phyloP scores from a whole-genome alignment of 1,140 invertebrate genomes.

The Dufourea novaeangliae region DNA sequence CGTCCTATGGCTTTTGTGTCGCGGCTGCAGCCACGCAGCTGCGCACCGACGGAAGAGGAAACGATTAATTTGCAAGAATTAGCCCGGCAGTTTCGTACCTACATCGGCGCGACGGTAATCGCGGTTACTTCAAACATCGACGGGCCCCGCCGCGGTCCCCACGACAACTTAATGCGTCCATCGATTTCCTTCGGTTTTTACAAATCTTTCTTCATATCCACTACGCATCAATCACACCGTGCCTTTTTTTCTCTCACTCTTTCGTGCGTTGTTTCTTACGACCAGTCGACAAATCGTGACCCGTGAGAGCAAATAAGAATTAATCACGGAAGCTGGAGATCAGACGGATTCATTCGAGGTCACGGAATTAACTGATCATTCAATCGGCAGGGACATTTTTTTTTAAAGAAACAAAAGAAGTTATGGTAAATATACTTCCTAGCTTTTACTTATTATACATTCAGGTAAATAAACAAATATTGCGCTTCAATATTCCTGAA shows the following conservation, averaged over 20 bases:
- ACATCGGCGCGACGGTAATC: conserved; percentile 37
- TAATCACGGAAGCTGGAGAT: no score
- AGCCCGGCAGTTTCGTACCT: conserved; percentile 37
- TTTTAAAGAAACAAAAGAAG: no score
- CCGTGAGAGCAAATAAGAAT: no score
- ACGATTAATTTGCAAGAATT: conserved; percentile 58
- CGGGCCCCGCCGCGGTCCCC: no score
- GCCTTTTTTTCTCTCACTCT: not conserved
- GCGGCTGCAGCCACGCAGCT: conserved; percentile 14
- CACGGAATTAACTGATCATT: no score
- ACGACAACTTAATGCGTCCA: not conserved
- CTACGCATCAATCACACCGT: not conserved
- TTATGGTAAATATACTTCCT: no score
- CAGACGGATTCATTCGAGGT: no score
- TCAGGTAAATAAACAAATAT: no score
- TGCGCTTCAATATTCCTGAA: no score
- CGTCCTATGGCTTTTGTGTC: conserved; percentile 46
- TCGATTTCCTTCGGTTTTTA: conserved; percentile 13
- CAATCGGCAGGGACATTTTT: no score
- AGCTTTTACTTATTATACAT: no score
- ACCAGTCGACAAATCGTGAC: no score
- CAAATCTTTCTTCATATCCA: not conserved
- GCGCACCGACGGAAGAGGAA: conserved; percentile 54
- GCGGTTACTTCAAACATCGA: conserved; percentile 18
- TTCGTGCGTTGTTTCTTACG: not conserved